These are phyloP conservation scores for Papilio glaucus DNA, from an alignment of 1,140 invertebrate genomes.

Conservation along the genomic window DNA sequence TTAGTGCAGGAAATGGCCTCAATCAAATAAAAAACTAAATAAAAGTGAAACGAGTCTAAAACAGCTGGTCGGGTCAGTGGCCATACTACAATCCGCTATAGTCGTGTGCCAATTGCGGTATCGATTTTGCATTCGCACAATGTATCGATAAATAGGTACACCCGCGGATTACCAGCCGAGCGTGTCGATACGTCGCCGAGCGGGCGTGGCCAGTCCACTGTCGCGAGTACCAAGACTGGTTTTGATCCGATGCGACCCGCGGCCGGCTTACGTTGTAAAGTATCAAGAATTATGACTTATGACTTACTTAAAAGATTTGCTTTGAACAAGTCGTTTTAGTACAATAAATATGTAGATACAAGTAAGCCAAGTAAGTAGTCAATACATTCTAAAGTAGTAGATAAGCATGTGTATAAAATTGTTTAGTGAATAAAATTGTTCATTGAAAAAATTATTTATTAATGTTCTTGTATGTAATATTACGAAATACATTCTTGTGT, in stretches of 20 bases:
- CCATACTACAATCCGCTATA: constrained; percentile 45
- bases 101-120: constrained; percentile 47
- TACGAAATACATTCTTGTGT: constrained; percentile 9
- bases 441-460: not conserved
- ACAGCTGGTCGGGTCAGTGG: constrained; percentile 55
- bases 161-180: constrained; percentile 39
- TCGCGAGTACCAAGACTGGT: constrained; percentile 58
- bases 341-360: constrained; percentile 6
- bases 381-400: not conserved
- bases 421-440: constrained; percentile 11
- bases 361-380: constrained; percentile 7
- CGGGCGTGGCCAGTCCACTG: constrained; percentile 49
- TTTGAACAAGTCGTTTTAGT: not conserved
- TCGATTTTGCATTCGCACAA: constrained; percentile 46
- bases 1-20: not conserved
- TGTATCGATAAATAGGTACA: constrained; percentile 45
- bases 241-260: constrained; percentile 41
- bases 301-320: constrained; percentile 16
- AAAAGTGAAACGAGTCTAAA: constrained; percentile 42
- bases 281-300: constrained; percentile 50
- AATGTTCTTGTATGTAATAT: not conserved
- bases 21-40: constrained; percentile 16
- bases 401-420: not conserved
- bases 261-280: constrained; percentile 45
- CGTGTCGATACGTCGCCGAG: constrained; percentile 41